Evolutionary conservation across 1,140 invertebrate genomes (phyloP), one percentile per base, ranked within the genome.

Genomic region (Drosophila lini): DNA sequence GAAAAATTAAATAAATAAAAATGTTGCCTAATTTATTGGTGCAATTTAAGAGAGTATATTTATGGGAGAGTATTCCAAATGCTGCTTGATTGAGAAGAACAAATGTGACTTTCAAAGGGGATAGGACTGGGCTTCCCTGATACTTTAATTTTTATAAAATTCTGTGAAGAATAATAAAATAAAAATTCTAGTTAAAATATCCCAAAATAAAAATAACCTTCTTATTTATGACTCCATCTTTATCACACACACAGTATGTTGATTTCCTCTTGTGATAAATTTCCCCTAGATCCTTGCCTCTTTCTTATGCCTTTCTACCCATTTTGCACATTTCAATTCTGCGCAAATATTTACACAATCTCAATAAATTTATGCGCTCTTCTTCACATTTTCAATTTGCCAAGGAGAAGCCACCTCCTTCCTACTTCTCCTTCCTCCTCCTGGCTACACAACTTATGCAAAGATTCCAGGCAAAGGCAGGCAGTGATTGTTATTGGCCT

Each of bases 361-460:
- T 70, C 78, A 65, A 89, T 89, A 84, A 90, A 89, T 89, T 89
- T 89, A 89, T 89, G 85, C 81, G 78, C 84, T 85, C 84, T 89
- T 89, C 80, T 89, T 89, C 81, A 89, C 78, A 89, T 89, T 89
- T 89, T 89, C 84, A 89, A 89, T 89, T 89, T 89, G 80, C 81
- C 64, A 57, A 56, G 50, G 62, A 55, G 40, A 28, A 76, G 69
- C n/a, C 28, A 16, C 31, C 25, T 9, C 58, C 65, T 28, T 32
- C 28, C 75, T 61, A 34, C 64, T 64, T 71, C 53, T n/a, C 16
- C 31, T 15, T 9, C 58, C 65, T 32, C 28, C 75, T 61, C 34
- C 64, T 31, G 9, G 4, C 19, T 19, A 58, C 64, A 75, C 63
- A 89, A 88, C 88, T 89, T 89, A 89, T 89, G 84, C 78, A 89